These are phyloP conservation scores for Oryzias dopingdopingensis DNA, from an alignment of 2,797 vertebrate genomes.

Conservation along the genomic window DNA sequence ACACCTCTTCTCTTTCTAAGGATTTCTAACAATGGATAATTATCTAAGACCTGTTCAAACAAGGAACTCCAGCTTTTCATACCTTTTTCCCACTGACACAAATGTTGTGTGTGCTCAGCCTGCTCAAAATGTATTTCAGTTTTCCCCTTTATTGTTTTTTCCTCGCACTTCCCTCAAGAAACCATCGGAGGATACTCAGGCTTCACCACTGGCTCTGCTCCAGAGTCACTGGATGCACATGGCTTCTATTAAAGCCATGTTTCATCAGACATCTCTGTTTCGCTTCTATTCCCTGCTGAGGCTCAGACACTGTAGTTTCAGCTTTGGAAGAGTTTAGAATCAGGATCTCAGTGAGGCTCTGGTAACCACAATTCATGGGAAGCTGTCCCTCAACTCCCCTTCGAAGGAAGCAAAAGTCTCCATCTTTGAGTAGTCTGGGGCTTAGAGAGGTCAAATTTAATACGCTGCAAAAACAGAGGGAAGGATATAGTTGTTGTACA, in stretches of 20 bases:
- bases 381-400: conserved; percentile 12
- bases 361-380: conserved; percentile 45
- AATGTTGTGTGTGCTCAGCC: conserved; percentile 31
- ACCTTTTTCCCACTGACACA: conserved; percentile 19
- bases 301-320: conserved; percentile 54
- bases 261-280: conserved; percentile 66
- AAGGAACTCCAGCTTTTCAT: conserved; percentile 8
- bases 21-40: conserved; percentile 16
- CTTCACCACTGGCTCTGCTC: conserved; percentile 45
- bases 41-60: conserved; percentile 28
- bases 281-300: conserved; percentile 60
- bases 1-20: conserved; percentile 28
- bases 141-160: conserved; percentile 55
- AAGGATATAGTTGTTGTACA: background rate
- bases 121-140: conserved; percentile 47
- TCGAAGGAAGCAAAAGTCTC: conserved; percentile 39
- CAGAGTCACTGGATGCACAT: conserved; percentile 63
- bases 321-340: conserved; percentile 48
- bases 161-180: conserved; percentile 59
- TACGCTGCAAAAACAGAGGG: background rate
- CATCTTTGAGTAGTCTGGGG: conserved; percentile 30
- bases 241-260: conserved; percentile 73
- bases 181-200: conserved; percentile 48
- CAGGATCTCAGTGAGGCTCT: conserved; percentile 47
- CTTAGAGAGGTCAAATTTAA: conserved; percentile 5